Conservation (phyloP, 1,140 invertebrate genomes). For the Papilio xuthus region DNA sequence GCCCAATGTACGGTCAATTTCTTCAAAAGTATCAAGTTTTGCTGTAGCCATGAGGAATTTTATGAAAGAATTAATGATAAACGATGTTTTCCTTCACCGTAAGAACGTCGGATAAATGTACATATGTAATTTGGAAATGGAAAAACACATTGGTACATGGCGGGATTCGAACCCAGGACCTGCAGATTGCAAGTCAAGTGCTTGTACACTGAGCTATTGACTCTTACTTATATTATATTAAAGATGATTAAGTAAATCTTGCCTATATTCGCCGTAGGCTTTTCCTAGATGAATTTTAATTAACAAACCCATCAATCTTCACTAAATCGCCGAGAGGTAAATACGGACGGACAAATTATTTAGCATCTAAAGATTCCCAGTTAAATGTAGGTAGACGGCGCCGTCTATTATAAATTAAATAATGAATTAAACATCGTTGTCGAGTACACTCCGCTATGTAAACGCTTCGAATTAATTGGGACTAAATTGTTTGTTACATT, state of each 20-base stretch:
- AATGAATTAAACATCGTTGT: conserved; percentile 29
- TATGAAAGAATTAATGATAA: background rate
- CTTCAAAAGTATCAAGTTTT: background rate
- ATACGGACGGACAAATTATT: conserved; percentile 24
- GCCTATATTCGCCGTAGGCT: background rate
- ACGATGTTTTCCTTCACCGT: no score
- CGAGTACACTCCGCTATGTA: conserved; percentile 6
- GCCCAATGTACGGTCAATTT: background rate
- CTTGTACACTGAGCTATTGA: no score
- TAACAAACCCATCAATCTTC: conserved; percentile 23
- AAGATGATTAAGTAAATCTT: background rate
- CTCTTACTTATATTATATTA: background rate
- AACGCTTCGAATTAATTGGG: background rate
- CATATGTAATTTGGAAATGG: no score
- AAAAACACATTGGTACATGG: no score
- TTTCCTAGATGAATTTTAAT: background rate
- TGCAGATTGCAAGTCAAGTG: no score
- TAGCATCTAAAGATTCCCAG: conserved; percentile 23
- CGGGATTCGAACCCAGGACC: no score
- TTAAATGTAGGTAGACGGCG: conserved; percentile 31
- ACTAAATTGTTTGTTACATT: background rate
- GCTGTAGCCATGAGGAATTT: no score
- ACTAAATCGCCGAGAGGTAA: background rate
- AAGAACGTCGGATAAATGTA: no score
- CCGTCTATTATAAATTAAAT: conserved; percentile 33